phyloP scores from a whole-genome alignment of 2,888 invertebrate species.

The Epinotia bilunana region DNA sequence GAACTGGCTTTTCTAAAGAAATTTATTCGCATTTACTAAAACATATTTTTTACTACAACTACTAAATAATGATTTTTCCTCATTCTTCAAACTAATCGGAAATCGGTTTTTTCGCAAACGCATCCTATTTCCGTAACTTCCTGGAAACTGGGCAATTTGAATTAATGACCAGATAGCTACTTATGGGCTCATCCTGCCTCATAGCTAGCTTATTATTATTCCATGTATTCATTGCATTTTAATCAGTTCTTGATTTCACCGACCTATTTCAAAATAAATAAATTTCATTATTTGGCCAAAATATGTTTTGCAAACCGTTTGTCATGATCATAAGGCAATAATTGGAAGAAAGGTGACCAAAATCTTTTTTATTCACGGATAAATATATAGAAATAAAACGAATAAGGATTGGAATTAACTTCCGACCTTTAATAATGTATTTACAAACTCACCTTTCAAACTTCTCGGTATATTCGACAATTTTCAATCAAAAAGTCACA shows the following conservation, averaged over 20 bases:
- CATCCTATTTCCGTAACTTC: conserved; percentile 54
- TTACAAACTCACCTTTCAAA: conserved; percentile 28
- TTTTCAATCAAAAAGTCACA: conserved; percentile 46
- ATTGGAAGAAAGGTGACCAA: neutral
- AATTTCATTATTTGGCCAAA: neutral
- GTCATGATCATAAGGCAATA: neutral
- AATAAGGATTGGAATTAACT: neutral
- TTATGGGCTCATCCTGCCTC: conserved; percentile 52
- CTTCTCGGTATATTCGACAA: neutral
- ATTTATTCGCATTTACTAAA: neutral
- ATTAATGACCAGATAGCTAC: conserved; percentile 44
- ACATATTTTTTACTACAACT: neutral
- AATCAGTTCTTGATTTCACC: neutral
- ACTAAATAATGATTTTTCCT: neutral
- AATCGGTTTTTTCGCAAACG: conserved; percentile 25
- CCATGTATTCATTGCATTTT: conserved; percentile 47
- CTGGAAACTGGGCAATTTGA: conserved; percentile 59
- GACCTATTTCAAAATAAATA: neutral
- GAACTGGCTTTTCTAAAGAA: neutral
- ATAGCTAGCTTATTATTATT: conserved; percentile 54
- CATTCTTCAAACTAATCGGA: conserved; percentile 11
- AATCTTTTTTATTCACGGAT: neutral
- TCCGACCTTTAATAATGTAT: neutral
- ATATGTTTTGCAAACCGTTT: no score
- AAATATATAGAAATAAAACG: neutral